Evolutionary conservation across 2,888 invertebrate species (phyloP), one percentile per base, ranked within the genome.

Genomic region (Saturnia japonica): DNA sequence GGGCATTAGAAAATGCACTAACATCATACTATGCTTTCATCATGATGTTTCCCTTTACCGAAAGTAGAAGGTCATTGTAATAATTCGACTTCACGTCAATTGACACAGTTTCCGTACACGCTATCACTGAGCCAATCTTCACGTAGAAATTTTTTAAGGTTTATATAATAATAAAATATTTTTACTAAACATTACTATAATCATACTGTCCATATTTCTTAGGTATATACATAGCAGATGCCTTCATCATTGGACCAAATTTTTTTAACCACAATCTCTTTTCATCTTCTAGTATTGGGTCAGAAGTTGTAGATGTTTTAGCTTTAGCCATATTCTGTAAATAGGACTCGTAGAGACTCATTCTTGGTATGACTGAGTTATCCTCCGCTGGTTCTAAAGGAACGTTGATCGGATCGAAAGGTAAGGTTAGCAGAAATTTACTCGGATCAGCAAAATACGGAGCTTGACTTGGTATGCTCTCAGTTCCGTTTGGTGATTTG

Each of bases 261-360:
- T 85, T 84, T 67, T 80, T 74, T 3, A 88, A 34, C 88, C 85
- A 87, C 1, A 76, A 78, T 6, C 73, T 74, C 19, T 82, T 84
- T n/a, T 82, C 72, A 1, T 64, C 72, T 2, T 64, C 67, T 0
- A 67, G 71, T 22, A 77, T 73, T 0, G 86, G 83, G 7, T 83
- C 84, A 11, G 73, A 74, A 0, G 88, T 86, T 0, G 91, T 89
- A 0, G 91, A 86, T 0, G 90, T 88, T 72, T 80, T 88, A 0
- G 82, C 75, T 47, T 72, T 80, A 0, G 84, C 85, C 64, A 91
- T 69, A 72, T 85, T 92, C 72, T 89, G 88, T 1, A 94, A 76
- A 73, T 94, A 94, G 0, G 93, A 90, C 72, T 94, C 93, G 62
- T 94, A 94, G 0, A 93, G 82, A 72, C 93, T 93, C 80, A 93